Conservation (phyloP, 2,113 vertebrate species). For the Numida meleagris region DNA sequence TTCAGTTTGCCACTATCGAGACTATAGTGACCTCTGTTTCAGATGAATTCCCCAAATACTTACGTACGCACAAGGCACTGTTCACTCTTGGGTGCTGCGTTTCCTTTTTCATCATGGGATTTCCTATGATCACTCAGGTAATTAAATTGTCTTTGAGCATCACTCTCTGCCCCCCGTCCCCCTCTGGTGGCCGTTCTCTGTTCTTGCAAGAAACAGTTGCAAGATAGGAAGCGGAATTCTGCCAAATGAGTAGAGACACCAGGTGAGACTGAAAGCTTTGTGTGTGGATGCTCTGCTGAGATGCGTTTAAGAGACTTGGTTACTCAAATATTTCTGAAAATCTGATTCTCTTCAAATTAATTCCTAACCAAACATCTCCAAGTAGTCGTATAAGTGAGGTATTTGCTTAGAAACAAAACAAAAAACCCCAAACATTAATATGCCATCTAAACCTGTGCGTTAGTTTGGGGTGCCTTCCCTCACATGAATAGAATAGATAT, state of each 20-base stretch:
- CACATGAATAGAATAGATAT: rapidly evolving
- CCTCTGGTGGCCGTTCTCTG: constrained; percentile 6
- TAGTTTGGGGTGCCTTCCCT: background rate
- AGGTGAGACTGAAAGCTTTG: background rate
- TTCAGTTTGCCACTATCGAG: constrained; percentile 97
- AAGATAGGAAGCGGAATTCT: background rate
- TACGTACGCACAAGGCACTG: constrained; percentile 92
- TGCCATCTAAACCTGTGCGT: background rate
- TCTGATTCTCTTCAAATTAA: background rate
- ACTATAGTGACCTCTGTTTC: constrained; percentile 97
- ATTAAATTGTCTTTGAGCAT: background rate
- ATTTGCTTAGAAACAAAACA: background rate
- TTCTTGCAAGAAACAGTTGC: background rate
- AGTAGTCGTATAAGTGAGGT: background rate
- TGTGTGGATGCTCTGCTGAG: background rate
- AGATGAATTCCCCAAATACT: constrained; percentile 94
- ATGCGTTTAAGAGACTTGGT: background rate
- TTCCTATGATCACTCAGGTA: constrained; percentile 99
- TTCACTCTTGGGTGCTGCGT: constrained; percentile 92
- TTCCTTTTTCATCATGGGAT: constrained; percentile 94
- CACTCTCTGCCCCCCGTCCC: background rate
- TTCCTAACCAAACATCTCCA: background rate
- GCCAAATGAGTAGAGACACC: rapidly evolving
- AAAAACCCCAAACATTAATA: background rate
- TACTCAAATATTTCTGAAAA: background rate